phyloP scores from a whole-genome alignment of 2,888 invertebrate genomes.

The Euphydryas editha region DNA sequence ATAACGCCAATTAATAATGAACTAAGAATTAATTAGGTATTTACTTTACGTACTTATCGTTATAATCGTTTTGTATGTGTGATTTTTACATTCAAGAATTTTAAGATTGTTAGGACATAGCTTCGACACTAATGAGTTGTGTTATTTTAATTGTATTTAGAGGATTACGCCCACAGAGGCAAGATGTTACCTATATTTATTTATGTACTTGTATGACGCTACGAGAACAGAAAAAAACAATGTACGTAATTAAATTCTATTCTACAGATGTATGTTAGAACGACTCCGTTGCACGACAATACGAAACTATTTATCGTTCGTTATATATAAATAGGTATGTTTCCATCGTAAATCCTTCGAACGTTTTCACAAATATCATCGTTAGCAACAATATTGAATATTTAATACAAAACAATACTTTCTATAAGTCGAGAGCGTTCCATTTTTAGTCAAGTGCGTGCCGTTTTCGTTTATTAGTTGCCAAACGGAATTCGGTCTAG shows the following conservation, averaged over 20 bases:
- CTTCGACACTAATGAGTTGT: slow-evolving; percentile 16
- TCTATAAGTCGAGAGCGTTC: slow-evolving; percentile 72
- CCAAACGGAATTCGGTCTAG: slow-evolving; percentile 60
- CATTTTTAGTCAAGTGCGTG: slow-evolving; percentile 72
- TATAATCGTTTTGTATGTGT: slow-evolving; percentile 3
- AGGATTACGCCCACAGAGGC: slow-evolving; percentile 28
- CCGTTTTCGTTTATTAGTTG: slow-evolving; percentile 56
- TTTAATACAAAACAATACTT: slow-evolving; percentile 67
- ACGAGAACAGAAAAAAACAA: slow-evolving; percentile 36
- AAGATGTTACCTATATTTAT: slow-evolving; percentile 9
- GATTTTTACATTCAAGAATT: slow-evolving; percentile 7
- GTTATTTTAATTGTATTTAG: slow-evolving; percentile 17
- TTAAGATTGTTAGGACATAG: slow-evolving; percentile 2
- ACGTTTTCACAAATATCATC: slow-evolving; percentile 41
- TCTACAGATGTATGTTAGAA: slow-evolving; percentile 28
- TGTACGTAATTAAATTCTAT: slow-evolving; percentile 35
- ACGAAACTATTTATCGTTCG: slow-evolving; percentile 7
- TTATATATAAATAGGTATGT: slow-evolving; percentile 8
- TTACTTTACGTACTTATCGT: slow-evolving; percentile 5
- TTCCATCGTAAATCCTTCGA: slow-evolving; percentile 11
- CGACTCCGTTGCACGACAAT: slow-evolving; percentile 1
- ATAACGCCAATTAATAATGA: slow-evolving; percentile 25
- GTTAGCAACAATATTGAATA: slow-evolving; percentile 44
- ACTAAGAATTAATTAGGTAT: slow-evolving; percentile 36
- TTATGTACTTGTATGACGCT: slow-evolving; percentile 27